Evolutionary conservation across 2,888 invertebrate species (phyloP), one percentile per base, ranked within the genome.

Genomic region (Platynereis dumerilii): DNA sequence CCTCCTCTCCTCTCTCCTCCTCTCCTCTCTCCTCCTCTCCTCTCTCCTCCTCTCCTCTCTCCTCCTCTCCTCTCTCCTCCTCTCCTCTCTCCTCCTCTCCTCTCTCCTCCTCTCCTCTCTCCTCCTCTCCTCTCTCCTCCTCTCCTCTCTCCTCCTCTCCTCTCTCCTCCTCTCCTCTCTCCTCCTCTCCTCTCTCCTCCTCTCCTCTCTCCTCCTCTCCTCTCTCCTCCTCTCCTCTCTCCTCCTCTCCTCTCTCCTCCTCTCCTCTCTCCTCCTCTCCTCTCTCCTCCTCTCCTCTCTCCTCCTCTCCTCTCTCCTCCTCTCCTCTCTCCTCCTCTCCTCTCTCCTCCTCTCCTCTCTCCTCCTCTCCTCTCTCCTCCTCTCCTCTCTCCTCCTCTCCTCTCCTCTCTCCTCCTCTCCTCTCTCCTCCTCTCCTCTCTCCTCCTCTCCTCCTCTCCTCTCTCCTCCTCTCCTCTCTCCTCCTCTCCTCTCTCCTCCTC

Each of bases 61-160:
- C 10, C 60, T 62, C 58, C 29, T 7, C 60, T 57, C 59, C 56
- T 60, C 60, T 60, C 60, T 27, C 10, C 60, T 62, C 28, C 60
- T 24, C 60, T 58, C 57, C 60, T 58, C 60, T 62, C 58, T 27
- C 5, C 58, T 60, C 58, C 60, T 60, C 60, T 60, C 58, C 27
- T 29, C 29, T 29, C 17, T 59, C 22, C 59, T 20, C 22, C 57
- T 22, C 58, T 59, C 2, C 55, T 57, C 58, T 57, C 58, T 28
- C 28, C 58, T 57, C 58, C 58, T 57, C 29, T 57, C 58, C 58
- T 57, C 58, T 57, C 58, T 28, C 28, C 58, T 57, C 58, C 58
- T 57, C 58, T 42, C 58, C 58, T 57, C 58, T 57, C 58, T 28
- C 28, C 58, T 57, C 58, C 58, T 57, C 58, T 57, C 58, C 58